These are phyloP conservation scores for Pelusios castaneus DNA, from an alignment of 2,113 vertebrate genomes.

Conservation along the genomic window DNA sequence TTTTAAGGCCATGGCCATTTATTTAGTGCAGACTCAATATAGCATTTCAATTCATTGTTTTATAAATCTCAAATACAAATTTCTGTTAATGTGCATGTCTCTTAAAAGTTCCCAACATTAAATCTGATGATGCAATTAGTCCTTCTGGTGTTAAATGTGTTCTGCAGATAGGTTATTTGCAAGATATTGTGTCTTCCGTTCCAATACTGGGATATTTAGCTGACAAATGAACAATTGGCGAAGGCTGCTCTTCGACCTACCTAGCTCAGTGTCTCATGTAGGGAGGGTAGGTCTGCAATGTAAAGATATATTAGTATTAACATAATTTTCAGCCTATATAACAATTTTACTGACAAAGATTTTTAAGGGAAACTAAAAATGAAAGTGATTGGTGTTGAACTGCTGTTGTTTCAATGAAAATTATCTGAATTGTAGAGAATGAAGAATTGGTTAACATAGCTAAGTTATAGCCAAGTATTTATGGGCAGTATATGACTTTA, in stretches of 20 bases:
- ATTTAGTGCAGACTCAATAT: fast-evolving
- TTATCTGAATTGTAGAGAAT: neutral
- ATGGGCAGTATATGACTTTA: neutral
- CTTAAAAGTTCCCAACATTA: neutral
- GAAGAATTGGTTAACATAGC: neutral
- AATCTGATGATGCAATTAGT: neutral
- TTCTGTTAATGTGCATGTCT: neutral
- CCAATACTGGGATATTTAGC: too few relatives aligned
- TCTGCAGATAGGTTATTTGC: neutral
- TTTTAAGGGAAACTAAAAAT: neutral
- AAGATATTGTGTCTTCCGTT: neutral
- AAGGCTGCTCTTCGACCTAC: neutral
- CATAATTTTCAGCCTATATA: neutral
- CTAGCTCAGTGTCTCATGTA: neutral
- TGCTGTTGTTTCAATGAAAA: neutral
- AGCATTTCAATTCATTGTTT: neutral
- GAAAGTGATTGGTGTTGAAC: neutral
- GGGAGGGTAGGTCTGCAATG: neutral
- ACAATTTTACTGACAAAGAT: neutral
- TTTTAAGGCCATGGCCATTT: neutral
- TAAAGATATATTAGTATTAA: neutral
- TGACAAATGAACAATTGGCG: too few relatives aligned
- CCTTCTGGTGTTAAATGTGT: neutral
- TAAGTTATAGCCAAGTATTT: neutral
- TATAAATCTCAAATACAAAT: neutral